These are phyloP conservation scores for Diplazon laetatorius DNA, from an alignment of 2,888 invertebrate genomes.

Conservation along the genomic window DNA sequence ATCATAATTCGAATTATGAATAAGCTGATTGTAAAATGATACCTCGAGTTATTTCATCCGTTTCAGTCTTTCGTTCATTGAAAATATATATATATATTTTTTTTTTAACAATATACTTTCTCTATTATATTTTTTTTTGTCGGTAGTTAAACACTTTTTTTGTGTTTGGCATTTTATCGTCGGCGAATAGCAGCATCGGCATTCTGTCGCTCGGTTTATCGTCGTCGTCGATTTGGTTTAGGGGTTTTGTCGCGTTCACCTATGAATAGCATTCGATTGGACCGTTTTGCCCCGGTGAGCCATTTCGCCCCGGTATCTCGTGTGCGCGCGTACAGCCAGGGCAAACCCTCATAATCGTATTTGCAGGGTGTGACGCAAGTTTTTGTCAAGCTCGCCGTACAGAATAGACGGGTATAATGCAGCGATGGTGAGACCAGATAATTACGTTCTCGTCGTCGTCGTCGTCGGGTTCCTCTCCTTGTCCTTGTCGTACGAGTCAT, in stretches of 20 bases:
- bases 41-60: too few species aligned
- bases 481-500: conserved; percentile 26
- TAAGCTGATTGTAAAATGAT: too few species aligned
- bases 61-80: too few species aligned
- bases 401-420: conserved; percentile 21
- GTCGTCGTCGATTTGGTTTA: not conserved
- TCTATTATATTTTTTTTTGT: too few species aligned
- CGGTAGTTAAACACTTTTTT: too few species aligned
- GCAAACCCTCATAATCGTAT: conserved; percentile 23
- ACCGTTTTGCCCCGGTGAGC: too few species aligned
- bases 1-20: too few species aligned
- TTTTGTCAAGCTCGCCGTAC: conserved; percentile 23
- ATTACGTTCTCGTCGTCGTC: conserved; percentile 34
- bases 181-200: too few species aligned
- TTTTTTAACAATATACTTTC: too few species aligned
- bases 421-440: conserved; percentile 34
- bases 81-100: too few species aligned
- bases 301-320: not conserved
- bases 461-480: not conserved
- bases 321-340: not conserved
- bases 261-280: not conserved
- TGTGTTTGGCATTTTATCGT: too few species aligned
- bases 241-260: not conserved
- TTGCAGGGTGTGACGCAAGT: conserved; percentile 25
- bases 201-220: too few species aligned